Evolutionary conservation across 2,797 vertebrate genomes (phyloP).

Genomic region (Pristis pectinata): DNA sequence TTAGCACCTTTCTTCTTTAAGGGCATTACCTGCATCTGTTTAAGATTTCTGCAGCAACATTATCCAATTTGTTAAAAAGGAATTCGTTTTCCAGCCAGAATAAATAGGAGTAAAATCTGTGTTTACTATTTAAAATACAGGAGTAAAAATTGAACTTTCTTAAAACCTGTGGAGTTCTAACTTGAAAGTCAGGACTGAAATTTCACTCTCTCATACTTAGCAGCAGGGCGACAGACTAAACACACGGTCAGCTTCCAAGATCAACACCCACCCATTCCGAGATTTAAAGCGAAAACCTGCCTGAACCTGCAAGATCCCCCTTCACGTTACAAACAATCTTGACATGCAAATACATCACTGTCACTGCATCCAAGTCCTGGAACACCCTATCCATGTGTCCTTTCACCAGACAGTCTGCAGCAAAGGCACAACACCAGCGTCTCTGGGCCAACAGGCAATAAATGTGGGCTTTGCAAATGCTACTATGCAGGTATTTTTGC

Average conservation of each 20-base stretch:
- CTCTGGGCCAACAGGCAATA: too few relatives aligned
- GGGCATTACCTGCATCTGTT: background rate
- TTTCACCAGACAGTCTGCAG: too few relatives aligned
- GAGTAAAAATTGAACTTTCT: background rate
- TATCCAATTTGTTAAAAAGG: background rate
- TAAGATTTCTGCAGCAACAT: background rate
- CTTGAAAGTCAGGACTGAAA: background rate
- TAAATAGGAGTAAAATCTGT: background rate
- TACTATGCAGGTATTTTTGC: background rate
- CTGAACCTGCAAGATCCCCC: too few relatives aligned
- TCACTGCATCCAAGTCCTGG: too few relatives aligned
- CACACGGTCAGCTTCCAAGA: background rate
- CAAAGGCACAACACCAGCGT: too few relatives aligned
- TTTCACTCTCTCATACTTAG: background rate
- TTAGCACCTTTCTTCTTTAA: background rate
- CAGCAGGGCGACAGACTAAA: background rate
- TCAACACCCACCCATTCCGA: background rate
- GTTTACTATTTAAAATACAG: background rate
- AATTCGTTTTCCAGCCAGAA: background rate
- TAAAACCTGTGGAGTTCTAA: background rate
- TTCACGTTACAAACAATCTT: too few relatives aligned
- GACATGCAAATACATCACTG: too few relatives aligned
- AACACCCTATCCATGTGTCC: too few relatives aligned
- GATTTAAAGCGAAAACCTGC: too few relatives aligned
- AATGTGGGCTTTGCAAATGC: too few relatives aligned